Percentiles rank a stretch among this genome's conserved stretches.
phyloP scores from a whole-genome alignment of 2,113 vertebrate genomes.

The Takifugu flavidus region DNA sequence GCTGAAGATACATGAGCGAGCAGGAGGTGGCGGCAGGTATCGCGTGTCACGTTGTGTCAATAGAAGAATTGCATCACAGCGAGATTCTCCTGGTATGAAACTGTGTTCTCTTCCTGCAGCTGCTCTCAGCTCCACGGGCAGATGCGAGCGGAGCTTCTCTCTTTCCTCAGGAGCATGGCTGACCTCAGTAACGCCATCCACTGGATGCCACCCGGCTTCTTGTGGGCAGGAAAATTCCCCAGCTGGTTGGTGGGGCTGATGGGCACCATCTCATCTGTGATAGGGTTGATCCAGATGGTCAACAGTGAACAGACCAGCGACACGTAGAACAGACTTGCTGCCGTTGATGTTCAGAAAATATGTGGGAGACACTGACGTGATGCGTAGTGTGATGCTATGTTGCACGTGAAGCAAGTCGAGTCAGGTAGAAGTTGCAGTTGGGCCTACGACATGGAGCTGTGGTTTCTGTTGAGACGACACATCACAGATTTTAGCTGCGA shows the following conservation, averaged over 20 bases:
- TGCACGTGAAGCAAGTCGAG: no score
- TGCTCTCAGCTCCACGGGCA: constrained; percentile 45
- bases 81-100: not conserved
- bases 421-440: no score
- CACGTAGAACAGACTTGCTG: not conserved
- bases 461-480: no score
- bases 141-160: constrained; percentile 74
- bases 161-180: constrained; percentile 73
- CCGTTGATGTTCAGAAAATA: no score
- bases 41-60: not conserved
- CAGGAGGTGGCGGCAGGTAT: constrained; percentile 47
- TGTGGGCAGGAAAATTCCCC: constrained; percentile 89
- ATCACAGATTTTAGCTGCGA: no score
- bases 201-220: constrained; percentile 88
- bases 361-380: no score
- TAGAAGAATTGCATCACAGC: not conserved
- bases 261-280: constrained; percentile 87
- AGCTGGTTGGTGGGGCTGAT: constrained; percentile 90
- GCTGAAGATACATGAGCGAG: constrained; percentile 34
- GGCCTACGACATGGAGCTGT: no score
- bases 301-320: constrained; percentile 16
- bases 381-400: no score
- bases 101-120: constrained; percentile 17
- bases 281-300: constrained; percentile 79
- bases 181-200: constrained; percentile 89